These are phyloP conservation scores for Neosalanx taihuensis DNA, from an alignment of 2,797 vertebrate genomes.

Conservation along the genomic window DNA sequence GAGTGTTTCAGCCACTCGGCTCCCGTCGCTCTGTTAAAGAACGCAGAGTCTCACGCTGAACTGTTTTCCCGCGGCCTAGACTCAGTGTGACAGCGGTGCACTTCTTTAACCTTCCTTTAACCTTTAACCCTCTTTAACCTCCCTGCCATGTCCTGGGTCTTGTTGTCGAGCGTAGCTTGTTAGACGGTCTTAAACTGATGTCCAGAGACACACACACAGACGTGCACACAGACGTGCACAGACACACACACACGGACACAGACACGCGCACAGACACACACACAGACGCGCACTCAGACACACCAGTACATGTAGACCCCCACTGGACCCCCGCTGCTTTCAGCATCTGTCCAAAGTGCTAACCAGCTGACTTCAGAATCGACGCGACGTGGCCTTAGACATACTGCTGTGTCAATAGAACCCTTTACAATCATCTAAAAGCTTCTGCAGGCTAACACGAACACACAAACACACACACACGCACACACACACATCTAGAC, in stretches of 20 bases:
- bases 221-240: neutral
- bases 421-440: neutral
- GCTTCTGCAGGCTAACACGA: slow-evolving; percentile 12
- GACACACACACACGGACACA: neutral
- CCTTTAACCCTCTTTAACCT: slow-evolving; percentile 22
- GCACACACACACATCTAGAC: neutral
- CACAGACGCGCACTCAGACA: no score
- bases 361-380: slow-evolving; percentile 34
- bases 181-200: no score
- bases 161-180: no score
- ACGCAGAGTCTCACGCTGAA: no score
- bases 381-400: slow-evolving; percentile 20
- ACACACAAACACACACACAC: neutral
- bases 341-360: slow-evolving; percentile 11
- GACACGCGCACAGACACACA: neutral
- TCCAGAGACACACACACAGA: neutral
- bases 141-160: slow-evolving; percentile 1
- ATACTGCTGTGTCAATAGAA: slow-evolving; percentile 37
- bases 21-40: no score
- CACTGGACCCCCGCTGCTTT: neutral
- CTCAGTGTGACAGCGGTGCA: no score
- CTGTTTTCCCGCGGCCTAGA: no score
- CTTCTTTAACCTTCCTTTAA: neutral
- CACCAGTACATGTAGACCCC: no score
- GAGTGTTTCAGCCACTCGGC: no score